A percentile compares a stretch with the other conserved stretches of the same genome.
phyloP scores from a whole-genome alignment of 2,888 invertebrate genomes.

The Hypomecis atomaria region DNA sequence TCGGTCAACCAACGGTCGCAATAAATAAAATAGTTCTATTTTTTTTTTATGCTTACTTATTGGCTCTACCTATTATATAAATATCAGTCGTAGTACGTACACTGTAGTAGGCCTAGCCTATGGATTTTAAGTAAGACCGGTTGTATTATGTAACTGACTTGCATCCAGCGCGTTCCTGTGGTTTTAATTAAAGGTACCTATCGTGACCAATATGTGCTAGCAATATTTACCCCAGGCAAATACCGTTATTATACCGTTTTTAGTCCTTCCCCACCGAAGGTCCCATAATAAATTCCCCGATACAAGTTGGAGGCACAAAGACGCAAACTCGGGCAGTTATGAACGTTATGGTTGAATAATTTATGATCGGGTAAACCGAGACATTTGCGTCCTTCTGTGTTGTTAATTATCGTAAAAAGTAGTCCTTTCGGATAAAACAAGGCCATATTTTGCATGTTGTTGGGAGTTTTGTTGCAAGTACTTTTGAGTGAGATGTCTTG shows the following conservation, averaged over 20 bases:
- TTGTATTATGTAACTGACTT: no score
- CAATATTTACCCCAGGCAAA: not conserved
- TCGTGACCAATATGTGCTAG: not conserved
- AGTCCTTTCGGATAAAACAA: not conserved
- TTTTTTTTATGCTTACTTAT: no score
- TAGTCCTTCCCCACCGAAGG: slow-evolving; percentile 18
- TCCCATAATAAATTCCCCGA: slow-evolving; percentile 47
- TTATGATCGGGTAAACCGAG: slow-evolving; percentile 49
- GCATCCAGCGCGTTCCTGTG: no score
- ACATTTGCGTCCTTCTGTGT: slow-evolving; percentile 40
- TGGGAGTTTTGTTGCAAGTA: no score
- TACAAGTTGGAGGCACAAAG: slow-evolving; percentile 47
- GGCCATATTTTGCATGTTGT: not conserved
- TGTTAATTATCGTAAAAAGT: slow-evolving; percentile 34
- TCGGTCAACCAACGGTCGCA: no score
- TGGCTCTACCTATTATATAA: no score
- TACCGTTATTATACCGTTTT: slow-evolving; percentile 17
- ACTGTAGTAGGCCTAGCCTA: no score
- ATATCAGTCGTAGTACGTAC: no score
- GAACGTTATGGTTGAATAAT: slow-evolving; percentile 47
- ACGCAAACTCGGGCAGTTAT: slow-evolving; percentile 42
- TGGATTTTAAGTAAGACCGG: no score
- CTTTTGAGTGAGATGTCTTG: no score
- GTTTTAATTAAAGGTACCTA: no score
- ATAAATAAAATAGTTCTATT: no score